phyloP scores from a whole-genome alignment of 2,888 invertebrate species.

The Diplazon laetatorius region DNA sequence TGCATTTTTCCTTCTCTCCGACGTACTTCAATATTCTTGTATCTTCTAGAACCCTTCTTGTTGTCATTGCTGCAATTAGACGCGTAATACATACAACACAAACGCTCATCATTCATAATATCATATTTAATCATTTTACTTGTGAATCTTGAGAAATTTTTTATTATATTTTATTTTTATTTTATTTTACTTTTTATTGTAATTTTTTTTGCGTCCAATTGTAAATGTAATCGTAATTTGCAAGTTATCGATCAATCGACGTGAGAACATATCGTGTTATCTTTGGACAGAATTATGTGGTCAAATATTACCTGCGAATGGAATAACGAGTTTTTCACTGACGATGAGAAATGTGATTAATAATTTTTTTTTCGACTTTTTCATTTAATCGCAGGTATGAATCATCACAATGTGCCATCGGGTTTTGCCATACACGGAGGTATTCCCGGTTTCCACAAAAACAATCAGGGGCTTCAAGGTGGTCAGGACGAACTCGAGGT shows the following conservation, averaged over 20 bases:
- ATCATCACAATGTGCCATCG: conserved; percentile 74
- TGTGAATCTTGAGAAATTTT: too few species aligned
- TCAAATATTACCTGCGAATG: not conserved
- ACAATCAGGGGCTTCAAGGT: conserved; percentile 62
- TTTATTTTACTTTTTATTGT: not conserved
- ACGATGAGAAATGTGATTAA: not conserved
- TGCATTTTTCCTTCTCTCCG: too few species aligned
- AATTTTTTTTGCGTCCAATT: not conserved
- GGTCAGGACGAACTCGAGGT: conserved; percentile 84
- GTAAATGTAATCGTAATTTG: too few species aligned
- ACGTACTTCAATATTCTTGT: too few species aligned
- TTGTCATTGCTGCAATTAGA: not conserved
- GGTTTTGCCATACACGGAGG: conserved; percentile 71
- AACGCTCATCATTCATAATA: too few species aligned
- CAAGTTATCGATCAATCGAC: not conserved
- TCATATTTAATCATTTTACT: too few species aligned
- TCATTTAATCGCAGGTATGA: conserved; percentile 69
- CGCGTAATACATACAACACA: not conserved
- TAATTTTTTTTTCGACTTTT: too few species aligned
- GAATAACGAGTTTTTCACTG: not conserved
- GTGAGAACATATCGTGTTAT: conserved; percentile 17
- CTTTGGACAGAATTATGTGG: conserved; percentile 27
- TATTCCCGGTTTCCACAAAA: conserved; percentile 67
- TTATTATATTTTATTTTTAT: too few species aligned
- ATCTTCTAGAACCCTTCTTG: too few species aligned